Base-by-base conservation (phyloP, 1,140 invertebrate genomes). In the Eufriesea mexicana region DNA sequence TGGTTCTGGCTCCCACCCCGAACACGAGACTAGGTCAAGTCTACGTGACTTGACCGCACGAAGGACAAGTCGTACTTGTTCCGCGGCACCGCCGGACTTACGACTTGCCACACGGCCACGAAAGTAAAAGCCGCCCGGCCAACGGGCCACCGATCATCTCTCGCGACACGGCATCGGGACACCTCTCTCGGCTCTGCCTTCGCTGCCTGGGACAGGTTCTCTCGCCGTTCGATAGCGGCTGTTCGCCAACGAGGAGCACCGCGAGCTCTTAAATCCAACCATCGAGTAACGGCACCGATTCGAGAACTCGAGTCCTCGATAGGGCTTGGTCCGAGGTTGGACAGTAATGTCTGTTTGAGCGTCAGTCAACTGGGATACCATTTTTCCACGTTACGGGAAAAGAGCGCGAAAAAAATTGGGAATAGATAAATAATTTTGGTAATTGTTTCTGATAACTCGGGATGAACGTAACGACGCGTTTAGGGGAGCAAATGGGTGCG, bases 31-130 rank as follows among this genome's bases (percentile, higher is more conserved):
- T 89, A 89, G 88, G 88, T 89, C 88, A 89, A 89, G 88, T 89
- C 81, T 89, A 89, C 87, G 84, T 82, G 84, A 88, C 87, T 89
- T 84, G 88, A 89, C 87, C 88, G 88, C 70, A 78, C 84, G 84
- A 89, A 89, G 88, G 88, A 89, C 88, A 89, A 86, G 80, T 88
- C 62, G 78, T 86, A 89, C 84, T 88, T 86, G 88, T 70, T 83
- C 78, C 77, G 62, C 83, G 79, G 49, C 45, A 72, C 81, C 84
- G 62, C 55, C 75, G 82, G 35, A 80, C 84, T 72, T 78, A 54
- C 73, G 71, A 74, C 71, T 74, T 59, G 71, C 54, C 71, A 28
- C 71, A 59, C 71, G 45, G 73, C 72, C 72, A 88, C 83, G 84
- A 89, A 88, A 88, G 86, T 88, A 84, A 84, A 81, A 81, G 79